Conservation (phyloP, 1,140 invertebrate genomes). For the Wasmannia auropunctata region DNA sequence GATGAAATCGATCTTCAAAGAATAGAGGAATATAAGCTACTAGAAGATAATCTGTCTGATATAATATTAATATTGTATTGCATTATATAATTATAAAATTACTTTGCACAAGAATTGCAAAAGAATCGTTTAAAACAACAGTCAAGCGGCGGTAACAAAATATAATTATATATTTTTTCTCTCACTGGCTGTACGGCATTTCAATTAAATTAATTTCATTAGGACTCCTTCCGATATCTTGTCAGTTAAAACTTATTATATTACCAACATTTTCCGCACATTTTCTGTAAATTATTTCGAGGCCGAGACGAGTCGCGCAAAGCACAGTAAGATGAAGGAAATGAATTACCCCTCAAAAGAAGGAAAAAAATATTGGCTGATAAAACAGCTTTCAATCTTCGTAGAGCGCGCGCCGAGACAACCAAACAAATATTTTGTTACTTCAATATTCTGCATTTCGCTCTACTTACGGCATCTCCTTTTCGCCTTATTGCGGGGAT, state of each 20-base stretch:
- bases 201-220: constrained; percentile 84
- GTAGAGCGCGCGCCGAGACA: neutral
- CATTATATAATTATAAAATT: constrained; percentile 81
- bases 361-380: constrained; percentile 14
- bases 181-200: constrained; percentile 82
- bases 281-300: constrained; percentile 11
- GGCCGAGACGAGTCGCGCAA: neutral
- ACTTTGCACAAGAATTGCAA: constrained; percentile 81
- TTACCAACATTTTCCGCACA: neutral
- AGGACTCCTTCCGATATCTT: constrained; percentile 68
- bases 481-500: neutral
- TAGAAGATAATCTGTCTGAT: constrained; percentile 79
- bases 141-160: constrained; percentile 80
- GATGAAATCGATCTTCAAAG: neutral
- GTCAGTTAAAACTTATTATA: neutral
- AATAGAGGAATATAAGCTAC: neutral
- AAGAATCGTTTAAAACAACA: constrained; percentile 80
- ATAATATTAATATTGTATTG: constrained; percentile 82
- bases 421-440: constrained; percentile 28
- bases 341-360: neutral
- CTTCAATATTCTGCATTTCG: constrained; percentile 22
- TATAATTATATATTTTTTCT: constrained; percentile 79
- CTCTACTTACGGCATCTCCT: neutral
- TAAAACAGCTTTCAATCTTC: constrained; percentile 8
- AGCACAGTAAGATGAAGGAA: neutral